phyloP scores from a whole-genome alignment of 2,888 invertebrate species.

The Amphipyra berbera region DNA sequence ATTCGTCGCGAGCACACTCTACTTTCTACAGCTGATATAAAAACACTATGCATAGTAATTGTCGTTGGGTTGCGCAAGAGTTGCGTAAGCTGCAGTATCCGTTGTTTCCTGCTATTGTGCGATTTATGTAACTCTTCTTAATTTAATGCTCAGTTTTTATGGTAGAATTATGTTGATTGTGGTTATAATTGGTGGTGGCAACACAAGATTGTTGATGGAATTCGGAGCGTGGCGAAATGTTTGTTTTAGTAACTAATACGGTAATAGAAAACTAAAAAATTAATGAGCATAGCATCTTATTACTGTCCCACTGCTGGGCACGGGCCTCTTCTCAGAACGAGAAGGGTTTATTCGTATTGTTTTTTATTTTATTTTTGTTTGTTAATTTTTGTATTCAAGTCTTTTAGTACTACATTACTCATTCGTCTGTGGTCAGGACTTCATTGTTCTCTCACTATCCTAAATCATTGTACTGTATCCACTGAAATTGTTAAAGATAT shows the following conservation, averaged over 20 bases:
- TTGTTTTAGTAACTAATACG: constrained; percentile 29
- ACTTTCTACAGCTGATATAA: constrained; percentile 54
- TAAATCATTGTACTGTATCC: too few relatives aligned
- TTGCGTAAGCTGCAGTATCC: constrained; percentile 43
- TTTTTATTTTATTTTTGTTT: too few relatives aligned
- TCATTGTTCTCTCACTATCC: too few relatives aligned
- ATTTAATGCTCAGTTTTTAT: constrained; percentile 35
- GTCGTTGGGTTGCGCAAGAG: constrained; percentile 46
- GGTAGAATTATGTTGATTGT: constrained; percentile 38
- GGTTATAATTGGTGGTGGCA: constrained; percentile 16
- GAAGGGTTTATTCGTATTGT: too few relatives aligned
- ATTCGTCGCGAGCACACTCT: constrained; percentile 42
- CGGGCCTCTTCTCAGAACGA: too few relatives aligned
- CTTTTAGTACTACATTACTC: too few relatives aligned
- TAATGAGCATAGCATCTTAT: too few relatives aligned
- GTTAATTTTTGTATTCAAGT: too few relatives aligned
- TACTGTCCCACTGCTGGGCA: neutral
- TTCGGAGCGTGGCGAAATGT: constrained; percentile 47
- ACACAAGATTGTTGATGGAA: neutral
- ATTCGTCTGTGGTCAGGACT: too few relatives aligned
- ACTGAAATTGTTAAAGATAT: too few relatives aligned
- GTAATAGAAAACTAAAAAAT: too few relatives aligned
- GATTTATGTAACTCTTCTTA: constrained; percentile 49
- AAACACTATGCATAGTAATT: constrained; percentile 53
- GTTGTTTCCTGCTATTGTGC: constrained; percentile 53